phyloP scores from a whole-genome alignment of 2,888 invertebrate genomes.

The Cheilosia urbana region DNA sequence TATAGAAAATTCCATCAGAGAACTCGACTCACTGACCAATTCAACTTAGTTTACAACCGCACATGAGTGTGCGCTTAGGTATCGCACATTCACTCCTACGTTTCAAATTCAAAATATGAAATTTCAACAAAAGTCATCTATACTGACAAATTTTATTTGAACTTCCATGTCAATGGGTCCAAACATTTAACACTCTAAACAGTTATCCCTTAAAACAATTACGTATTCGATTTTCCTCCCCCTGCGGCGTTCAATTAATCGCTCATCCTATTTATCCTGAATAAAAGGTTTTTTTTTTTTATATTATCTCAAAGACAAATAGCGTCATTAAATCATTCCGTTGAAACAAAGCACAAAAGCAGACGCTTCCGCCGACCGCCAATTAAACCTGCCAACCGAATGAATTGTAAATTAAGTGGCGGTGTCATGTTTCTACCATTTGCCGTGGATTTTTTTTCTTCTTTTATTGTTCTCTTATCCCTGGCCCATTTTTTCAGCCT shows the following conservation, averaged over 20 bases:
- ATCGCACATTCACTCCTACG: too few relatives aligned
- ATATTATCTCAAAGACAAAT: constrained; percentile 46
- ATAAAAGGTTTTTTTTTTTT: constrained; percentile 24
- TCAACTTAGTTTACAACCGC: too few relatives aligned
- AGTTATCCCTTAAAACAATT: constrained; percentile 28
- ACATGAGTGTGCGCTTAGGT: too few relatives aligned
- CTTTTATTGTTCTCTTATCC: constrained; percentile 15
- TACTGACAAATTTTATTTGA: neutral
- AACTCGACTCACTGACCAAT: too few relatives aligned
- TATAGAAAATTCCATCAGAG: too few relatives aligned
- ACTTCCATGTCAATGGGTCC: constrained; percentile 40
- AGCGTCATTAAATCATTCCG: constrained; percentile 69
- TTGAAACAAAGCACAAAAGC: constrained; percentile 52
- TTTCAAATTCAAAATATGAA: too few relatives aligned
- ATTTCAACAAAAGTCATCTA: too few relatives aligned
- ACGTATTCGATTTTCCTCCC: constrained; percentile 11
- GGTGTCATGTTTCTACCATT: constrained; percentile 80
- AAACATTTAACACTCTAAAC: constrained; percentile 16
- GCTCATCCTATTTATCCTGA: constrained; percentile 60
- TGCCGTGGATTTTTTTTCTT: constrained; percentile 64
- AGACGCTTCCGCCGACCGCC: constrained; percentile 49
- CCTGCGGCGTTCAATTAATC: constrained; percentile 53
- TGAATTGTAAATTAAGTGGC: constrained; percentile 81
- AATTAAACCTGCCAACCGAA: constrained; percentile 77
- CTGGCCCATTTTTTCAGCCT: constrained; percentile 47